Percentiles rank a stretch among this genome's conserved stretches.
These are phyloP conservation scores for Corythaixoides concolor DNA, from an alignment of 2,113 vertebrate species.

Conservation along the genomic window DNA sequence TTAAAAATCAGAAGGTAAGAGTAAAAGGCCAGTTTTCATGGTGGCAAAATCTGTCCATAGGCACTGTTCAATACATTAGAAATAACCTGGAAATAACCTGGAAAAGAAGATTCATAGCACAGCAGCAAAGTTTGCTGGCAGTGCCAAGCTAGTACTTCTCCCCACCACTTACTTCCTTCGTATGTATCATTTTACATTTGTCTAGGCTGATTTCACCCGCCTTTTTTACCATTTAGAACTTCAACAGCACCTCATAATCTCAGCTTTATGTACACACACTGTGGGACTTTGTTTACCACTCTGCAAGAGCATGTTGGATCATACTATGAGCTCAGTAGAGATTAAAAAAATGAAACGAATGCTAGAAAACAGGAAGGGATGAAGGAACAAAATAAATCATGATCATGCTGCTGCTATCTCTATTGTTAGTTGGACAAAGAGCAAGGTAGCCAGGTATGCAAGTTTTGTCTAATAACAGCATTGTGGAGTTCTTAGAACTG, in stretches of 20 bases:
- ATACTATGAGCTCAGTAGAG: neutral
- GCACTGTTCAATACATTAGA: neutral
- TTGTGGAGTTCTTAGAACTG: neutral
- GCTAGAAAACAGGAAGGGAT: neutral
- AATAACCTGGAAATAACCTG: neutral
- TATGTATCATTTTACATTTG: neutral
- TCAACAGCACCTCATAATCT: neutral
- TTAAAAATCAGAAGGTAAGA: neutral
- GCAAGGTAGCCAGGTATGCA: neutral
- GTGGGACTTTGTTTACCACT: neutral
- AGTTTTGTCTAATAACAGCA: neutral
- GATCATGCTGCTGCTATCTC: neutral
- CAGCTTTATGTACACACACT: neutral
- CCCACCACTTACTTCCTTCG: neutral
- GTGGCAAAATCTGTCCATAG: neutral
- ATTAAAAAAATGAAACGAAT: neutral
- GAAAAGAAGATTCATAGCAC: neutral
- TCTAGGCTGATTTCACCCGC: neutral
- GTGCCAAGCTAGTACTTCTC: neutral
- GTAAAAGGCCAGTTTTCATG: neutral
- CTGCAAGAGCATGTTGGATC: neutral
- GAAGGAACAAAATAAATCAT: neutral
- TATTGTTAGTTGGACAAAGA: neutral
- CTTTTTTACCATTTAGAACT: neutral
- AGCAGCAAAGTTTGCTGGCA: neutral